Evolutionary conservation across 2,888 invertebrate species (phyloP), one percentile per base, ranked within the genome.

Genomic region (Ophion slaviceki): DNA sequence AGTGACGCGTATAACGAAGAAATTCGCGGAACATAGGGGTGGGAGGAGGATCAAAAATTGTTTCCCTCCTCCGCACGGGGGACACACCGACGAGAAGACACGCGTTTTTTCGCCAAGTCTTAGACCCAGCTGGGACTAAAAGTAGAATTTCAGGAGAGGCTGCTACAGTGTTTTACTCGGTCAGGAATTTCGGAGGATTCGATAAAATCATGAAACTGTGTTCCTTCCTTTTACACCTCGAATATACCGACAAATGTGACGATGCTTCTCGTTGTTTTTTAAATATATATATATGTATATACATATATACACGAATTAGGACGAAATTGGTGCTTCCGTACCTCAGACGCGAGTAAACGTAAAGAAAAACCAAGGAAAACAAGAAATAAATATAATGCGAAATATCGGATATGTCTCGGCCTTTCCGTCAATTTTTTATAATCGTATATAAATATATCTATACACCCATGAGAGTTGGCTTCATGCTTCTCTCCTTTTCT

Each of bases 301-400:
- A 57, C 28, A 28, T 24, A 32, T 57, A 61, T 78, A 81, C 68
- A 62, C 14, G 4, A 62, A 83, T 82, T 74, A 59, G 80, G 53
- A 81, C 70, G 28, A 80, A 87, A 87, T 88, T 87, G 86, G 88
- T 88, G 88, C 88, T 88, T 88, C 88, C 88, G 86, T 85, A 78
- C 70, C 53, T 75, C 77, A 74, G 80, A 82, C 14, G 61, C 78
- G 70, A 71, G 20, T 24, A 47, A 24, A 47, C 40, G 45, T n/a
- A 67, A 70, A 14, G n/a, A 81, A 61, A 59, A 76, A 80, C 2
- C 61, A 75, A 28, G 17, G 70, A 62, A 59, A 17, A 8, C 3
- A 10, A 14, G 24, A 20, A 24, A 66, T 0, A 28, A 40, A 7
- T 8, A 53, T 53, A 17, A 53, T 2, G 53, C 53, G 53, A 17